A percentile compares a stretch with the other conserved stretches of the same genome.
Evolutionary conservation across 1,140 invertebrate species (phyloP).

Genomic region (Caerostris darwini): DNA sequence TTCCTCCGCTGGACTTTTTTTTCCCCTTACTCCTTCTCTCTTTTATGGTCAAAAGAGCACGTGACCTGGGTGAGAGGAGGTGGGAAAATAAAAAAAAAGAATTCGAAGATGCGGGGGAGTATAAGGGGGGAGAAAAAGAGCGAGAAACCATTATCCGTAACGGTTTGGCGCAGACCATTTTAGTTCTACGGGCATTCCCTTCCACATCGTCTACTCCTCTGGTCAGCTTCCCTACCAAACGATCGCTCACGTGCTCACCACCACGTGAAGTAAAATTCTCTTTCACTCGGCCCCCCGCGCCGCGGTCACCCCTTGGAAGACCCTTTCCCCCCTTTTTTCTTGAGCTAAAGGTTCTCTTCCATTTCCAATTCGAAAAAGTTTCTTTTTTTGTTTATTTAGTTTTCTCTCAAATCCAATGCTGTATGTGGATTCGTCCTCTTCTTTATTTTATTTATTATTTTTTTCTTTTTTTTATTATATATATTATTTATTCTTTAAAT

Average conservation of each 20-base stretch:
- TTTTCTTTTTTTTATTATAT: slow-evolving; percentile 40
- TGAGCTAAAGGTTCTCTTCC: slow-evolving; percentile 4
- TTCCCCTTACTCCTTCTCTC: neutral
- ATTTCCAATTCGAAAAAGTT: slow-evolving; percentile 72
- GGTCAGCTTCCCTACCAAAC: slow-evolving; percentile 71
- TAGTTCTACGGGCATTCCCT: slow-evolving; percentile 68
- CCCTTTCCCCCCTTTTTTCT: neutral
- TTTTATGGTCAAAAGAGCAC: slow-evolving; percentile 72
- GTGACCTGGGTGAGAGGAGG: slow-evolving; percentile 61
- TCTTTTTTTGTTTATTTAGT: slow-evolving; percentile 55
- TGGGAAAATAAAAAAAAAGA: slow-evolving; percentile 39
- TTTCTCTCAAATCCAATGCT: slow-evolving; percentile 37
- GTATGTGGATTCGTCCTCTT: neutral
- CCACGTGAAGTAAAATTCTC: slow-evolving; percentile 75
- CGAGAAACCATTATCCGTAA: slow-evolving; percentile 69
- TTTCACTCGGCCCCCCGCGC: slow-evolving; percentile 15
- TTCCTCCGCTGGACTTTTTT: slow-evolving; percentile 72
- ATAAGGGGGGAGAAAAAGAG: neutral
- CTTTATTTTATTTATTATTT: neutral
- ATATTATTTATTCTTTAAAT: slow-evolving; percentile 69
- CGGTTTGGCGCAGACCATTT: slow-evolving; percentile 73
- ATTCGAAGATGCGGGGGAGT: slow-evolving; percentile 9
- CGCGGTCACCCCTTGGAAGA: neutral
- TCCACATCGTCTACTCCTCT: slow-evolving; percentile 62
- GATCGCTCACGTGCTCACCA: slow-evolving; percentile 75